Conservation (phyloP, 2,888 invertebrate species). For the Gastrophysa polygoni region DNA sequence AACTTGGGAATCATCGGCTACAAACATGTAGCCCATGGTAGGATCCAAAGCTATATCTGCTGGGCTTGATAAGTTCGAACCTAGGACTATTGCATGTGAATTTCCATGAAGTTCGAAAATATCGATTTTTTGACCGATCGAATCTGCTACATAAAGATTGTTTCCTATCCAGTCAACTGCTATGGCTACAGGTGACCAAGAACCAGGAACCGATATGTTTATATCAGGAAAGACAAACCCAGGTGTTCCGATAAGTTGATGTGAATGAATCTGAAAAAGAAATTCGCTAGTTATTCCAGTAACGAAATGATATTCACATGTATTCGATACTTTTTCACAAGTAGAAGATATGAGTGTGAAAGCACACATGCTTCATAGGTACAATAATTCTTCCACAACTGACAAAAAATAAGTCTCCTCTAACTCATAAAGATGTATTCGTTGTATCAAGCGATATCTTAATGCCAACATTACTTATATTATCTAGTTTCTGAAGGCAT, state of each 20-base stretch:
- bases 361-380: too few relatives aligned
- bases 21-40: slow-evolving; percentile 84
- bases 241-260: slow-evolving; percentile 60
- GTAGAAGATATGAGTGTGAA: too few relatives aligned
- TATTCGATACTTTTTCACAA: too few relatives aligned
- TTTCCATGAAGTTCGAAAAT: slow-evolving; percentile 88
- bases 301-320: too few relatives aligned
- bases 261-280: slow-evolving; percentile 65
- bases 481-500: too few relatives aligned
- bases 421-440: too few relatives aligned
- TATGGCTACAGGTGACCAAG: slow-evolving; percentile 88
- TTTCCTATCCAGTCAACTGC: slow-evolving; percentile 98
- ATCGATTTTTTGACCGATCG: slow-evolving; percentile 91
- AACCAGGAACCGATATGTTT: slow-evolving; percentile 79
- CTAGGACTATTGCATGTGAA: slow-evolving; percentile 89
- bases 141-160: slow-evolving; percentile 94
- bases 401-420: too few relatives aligned
- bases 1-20: slow-evolving; percentile 83
- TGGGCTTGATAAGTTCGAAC: slow-evolving; percentile 89
- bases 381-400: too few relatives aligned
- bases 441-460: too few relatives aligned
- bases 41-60: slow-evolving; percentile 94
- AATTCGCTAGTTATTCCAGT: not conserved
- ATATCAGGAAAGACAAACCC: slow-evolving; percentile 61
- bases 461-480: too few relatives aligned